A percentile compares a stretch with the other conserved stretches of the same genome.
These are phyloP conservation scores for Psittacara wagleri DNA, from an alignment of 2,113 vertebrate genomes.

Conservation along the genomic window DNA sequence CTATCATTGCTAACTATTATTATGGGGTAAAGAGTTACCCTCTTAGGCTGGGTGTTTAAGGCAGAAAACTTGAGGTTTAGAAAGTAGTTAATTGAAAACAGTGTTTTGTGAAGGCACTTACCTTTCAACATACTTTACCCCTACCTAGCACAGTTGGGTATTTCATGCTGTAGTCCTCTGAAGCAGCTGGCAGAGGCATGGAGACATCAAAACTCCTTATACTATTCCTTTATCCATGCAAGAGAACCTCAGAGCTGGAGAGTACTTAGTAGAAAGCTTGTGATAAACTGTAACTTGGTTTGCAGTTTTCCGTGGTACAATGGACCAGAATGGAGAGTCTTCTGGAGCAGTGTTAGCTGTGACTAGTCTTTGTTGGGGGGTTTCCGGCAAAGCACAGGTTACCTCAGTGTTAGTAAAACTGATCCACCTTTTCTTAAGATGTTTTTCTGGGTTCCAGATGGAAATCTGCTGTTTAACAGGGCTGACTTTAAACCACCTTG, in stretches of 20 bases:
- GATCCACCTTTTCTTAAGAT: background rate
- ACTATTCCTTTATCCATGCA: background rate
- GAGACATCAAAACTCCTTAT: background rate
- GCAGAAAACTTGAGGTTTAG: background rate
- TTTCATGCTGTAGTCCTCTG: background rate
- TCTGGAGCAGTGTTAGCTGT: background rate
- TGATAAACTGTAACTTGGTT: background rate
- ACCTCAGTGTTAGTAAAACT: background rate
- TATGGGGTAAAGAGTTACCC: background rate
- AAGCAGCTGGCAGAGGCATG: background rate
- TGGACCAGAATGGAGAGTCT: background rate
- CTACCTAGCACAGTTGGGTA: background rate
- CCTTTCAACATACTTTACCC: background rate
- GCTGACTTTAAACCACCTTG: background rate
- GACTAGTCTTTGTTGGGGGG: background rate
- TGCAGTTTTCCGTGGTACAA: background rate
- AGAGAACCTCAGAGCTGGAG: background rate
- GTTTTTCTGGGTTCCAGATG: background rate
- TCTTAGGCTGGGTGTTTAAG: background rate
- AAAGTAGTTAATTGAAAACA: background rate
- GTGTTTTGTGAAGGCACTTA: background rate
- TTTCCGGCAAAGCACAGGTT: background rate
- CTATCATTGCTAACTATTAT: background rate
- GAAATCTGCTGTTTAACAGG: background rate
- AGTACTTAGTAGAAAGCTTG: background rate